phyloP scores from a whole-genome alignment of 2,888 invertebrate species.

The Nineta flava region DNA sequence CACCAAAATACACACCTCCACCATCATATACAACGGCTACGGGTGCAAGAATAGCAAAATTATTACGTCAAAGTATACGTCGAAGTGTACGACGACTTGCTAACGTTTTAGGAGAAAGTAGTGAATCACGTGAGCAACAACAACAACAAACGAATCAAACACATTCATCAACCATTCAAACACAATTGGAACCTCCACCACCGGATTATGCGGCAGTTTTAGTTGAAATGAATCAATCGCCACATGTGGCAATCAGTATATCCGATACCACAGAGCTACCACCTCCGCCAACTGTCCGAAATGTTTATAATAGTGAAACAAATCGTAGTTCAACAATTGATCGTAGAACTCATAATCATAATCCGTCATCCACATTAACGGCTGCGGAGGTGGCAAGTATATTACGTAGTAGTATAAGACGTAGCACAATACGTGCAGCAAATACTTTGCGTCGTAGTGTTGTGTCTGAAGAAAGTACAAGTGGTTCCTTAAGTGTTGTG shows the following conservation, averaged over 20 bases:
- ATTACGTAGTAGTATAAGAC: conserved; percentile 37
- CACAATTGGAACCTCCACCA: conserved; percentile 30
- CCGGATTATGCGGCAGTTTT: conserved; percentile 46
- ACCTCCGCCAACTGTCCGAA: conserved; percentile 6
- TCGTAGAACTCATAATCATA: conserved; percentile 4
- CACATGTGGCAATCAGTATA: conserved; percentile 10
- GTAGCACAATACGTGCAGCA: conserved; percentile 26
- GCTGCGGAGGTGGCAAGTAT: conserved; percentile 40
- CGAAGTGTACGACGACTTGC: conserved; percentile 58
- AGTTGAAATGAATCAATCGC: conserved; percentile 38
- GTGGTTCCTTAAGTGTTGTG: conserved; percentile 38
- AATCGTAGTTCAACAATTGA: conserved; percentile 10
- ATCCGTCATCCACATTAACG: conserved; percentile 27
- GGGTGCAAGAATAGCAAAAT: conserved; percentile 62
- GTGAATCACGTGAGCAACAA: background rate
- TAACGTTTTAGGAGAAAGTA: conserved; percentile 27
- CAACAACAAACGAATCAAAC: background rate
- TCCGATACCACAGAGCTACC: background rate
- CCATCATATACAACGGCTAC: conserved; percentile 87
- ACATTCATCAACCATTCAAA: background rate
- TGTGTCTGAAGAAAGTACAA: conserved; percentile 28
- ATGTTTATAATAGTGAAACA: conserved; percentile 7
- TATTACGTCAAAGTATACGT: conserved; percentile 58
- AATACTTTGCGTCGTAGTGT: conserved; percentile 23
- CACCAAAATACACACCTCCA: conserved; percentile 87